Percentiles rank a stretch among this genome's conserved stretches.
Evolutionary conservation across 35 echinoderm and acorn worm species (phyloP).

Genomic region (Ptychodera flava): DNA sequence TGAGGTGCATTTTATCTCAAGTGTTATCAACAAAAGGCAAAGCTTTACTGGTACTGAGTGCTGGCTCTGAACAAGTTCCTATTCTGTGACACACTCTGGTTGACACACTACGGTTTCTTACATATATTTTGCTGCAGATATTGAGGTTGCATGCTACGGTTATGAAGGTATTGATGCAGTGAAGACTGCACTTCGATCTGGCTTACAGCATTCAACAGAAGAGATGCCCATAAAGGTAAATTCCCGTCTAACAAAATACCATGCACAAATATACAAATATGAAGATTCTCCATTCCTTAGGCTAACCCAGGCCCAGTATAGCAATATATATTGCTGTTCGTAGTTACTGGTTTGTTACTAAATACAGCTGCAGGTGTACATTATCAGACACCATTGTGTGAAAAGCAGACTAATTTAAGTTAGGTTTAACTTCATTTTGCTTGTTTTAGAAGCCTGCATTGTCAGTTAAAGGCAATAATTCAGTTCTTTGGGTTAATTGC

Average conservation of each 20-base stretch:
- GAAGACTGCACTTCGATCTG: conserved; percentile 73
- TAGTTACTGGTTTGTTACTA: not conserved
- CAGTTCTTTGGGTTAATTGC: not conserved
- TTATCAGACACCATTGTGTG: not conserved
- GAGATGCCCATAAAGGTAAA: conserved; percentile 97
- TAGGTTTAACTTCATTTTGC: not conserved
- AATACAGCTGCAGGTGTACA: not conserved
- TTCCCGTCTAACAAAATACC: not conserved
- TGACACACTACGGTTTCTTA: no score
- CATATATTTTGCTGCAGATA: no score
- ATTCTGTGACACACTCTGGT: no score
- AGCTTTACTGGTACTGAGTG: no score
- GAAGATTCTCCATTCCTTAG: not conserved
- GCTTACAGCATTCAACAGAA: conserved; percentile 66
- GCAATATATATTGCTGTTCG: not conserved
- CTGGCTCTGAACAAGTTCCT: no score
- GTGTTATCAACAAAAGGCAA: no score
- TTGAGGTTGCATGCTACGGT: conserved; percentile 96
- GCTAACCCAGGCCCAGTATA: not conserved
- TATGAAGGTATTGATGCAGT: conserved; percentile 99
- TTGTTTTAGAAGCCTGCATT: not conserved
- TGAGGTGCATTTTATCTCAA: no score
- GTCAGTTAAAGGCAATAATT: not conserved
- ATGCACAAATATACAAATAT: not conserved
- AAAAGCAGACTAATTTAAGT: not conserved